A percentile compares a stretch with the other conserved stretches of the same genome.
Evolutionary conservation across 2,797 vertebrate genomes (phyloP).

Genomic region (Phoxinus dragarum): DNA sequence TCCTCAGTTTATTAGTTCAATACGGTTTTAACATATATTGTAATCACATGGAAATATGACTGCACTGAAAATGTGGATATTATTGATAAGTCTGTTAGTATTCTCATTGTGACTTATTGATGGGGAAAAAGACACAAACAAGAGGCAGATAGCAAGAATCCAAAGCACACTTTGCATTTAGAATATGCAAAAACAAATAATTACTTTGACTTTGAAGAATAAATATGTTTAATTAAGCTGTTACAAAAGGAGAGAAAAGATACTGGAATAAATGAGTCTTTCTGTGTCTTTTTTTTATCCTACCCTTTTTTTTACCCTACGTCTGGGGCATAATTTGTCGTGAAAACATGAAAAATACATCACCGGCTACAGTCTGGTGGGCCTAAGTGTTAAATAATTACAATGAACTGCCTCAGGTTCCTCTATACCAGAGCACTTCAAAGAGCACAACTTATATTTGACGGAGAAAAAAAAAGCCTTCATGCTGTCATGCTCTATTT

Average conservation of each 20-base stretch:
- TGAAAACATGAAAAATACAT: slow-evolving; percentile 58
- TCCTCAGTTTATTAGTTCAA: slow-evolving; percentile 2
- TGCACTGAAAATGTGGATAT: not conserved
- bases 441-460: slow-evolving; percentile 52
- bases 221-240: slow-evolving; percentile 26
- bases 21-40: not conserved
- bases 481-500: slow-evolving; percentile 43
- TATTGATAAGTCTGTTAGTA: not conserved
- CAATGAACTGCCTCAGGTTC: slow-evolving; percentile 50
- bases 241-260: slow-evolving; percentile 9
- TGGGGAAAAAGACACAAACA: not conserved
- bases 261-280: slow-evolving; percentile 32
- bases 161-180: not conserved
- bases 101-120: not conserved
- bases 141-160: not conserved
- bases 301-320: not conserved
- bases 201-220: slow-evolving; percentile 47
- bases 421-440: slow-evolving; percentile 44
- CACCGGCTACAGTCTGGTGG: slow-evolving; percentile 41
- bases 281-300: not conserved
- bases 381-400: slow-evolving; percentile 60
- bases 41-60: not conserved
- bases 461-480: slow-evolving; percentile 29
- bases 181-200: slow-evolving; percentile 22
- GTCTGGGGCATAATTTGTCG: slow-evolving; percentile 38